phyloP scores from a whole-genome alignment of 2,797 vertebrate genomes.

The Sus cebifrons region DNA sequence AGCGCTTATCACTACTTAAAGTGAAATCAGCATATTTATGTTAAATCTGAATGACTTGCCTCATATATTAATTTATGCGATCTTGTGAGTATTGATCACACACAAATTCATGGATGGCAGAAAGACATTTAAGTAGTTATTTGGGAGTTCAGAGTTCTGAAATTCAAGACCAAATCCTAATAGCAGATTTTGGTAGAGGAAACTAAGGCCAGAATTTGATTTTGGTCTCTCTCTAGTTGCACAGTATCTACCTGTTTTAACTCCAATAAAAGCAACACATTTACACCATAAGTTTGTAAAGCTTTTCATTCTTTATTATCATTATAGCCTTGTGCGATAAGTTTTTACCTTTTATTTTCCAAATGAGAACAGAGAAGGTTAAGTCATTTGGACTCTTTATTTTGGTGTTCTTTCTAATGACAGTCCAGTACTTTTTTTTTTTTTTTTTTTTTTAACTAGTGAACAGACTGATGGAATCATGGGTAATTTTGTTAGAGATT shows the following conservation, averaged over 20 bases:
- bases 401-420: conserved; percentile 11
- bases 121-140: neutral
- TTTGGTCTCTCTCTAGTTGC: neutral
- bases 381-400: conserved; percentile 26
- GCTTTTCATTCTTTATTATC: neutral
- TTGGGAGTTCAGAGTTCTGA: neutral
- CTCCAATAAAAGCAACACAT: neutral
- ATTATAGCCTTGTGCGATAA: neutral
- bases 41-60: neutral
- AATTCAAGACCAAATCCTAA: neutral
- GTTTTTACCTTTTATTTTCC: conserved; percentile 36
- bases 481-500: conserved; percentile 14
- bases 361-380: neutral
- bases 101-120: neutral
- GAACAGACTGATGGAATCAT: neutral
- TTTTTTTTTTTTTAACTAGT: neutral
- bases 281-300: neutral
- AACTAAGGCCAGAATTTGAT: neutral
- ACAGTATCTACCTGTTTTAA: neutral
- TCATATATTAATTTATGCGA: neutral
- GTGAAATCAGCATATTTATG: neutral
- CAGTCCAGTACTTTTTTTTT: neutral
- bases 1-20: neutral
- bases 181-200: neutral
- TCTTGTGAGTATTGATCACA: neutral